These are phyloP conservation scores for Capreolus pygargus DNA, from an alignment of 2,113 vertebrate genomes.

Conservation along the genomic window DNA sequence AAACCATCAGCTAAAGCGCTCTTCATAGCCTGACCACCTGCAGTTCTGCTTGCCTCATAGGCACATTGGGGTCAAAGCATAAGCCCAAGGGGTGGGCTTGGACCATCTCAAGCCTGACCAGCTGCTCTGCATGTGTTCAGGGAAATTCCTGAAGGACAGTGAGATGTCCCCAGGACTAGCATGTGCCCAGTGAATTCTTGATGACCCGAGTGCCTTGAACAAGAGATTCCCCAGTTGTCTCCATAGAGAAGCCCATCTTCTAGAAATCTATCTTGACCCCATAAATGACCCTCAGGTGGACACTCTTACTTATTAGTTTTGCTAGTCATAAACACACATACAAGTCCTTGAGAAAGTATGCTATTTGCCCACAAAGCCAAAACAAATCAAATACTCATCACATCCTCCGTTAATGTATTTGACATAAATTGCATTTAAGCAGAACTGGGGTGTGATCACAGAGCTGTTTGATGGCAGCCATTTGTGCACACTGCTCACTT, in stretches of 20 bases:
- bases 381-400: slow-evolving; percentile 66
- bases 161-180: neutral
- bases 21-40: neutral
- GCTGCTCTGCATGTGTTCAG: neutral
- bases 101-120: neutral
- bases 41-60: neutral
- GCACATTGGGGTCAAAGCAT: neutral
- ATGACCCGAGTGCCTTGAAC: neutral
- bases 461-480: slow-evolving; percentile 39
- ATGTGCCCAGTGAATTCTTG: neutral
- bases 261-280: neutral
- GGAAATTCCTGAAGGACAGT: neutral
- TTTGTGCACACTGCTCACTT: slow-evolving; percentile 38
- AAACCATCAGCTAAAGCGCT: neutral
- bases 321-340: neutral
- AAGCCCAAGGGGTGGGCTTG: neutral
- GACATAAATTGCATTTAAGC: slow-evolving; percentile 60
- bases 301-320: neutral
- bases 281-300: neutral
- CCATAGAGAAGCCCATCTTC: neutral
- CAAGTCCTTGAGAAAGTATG: slow-evolving; percentile 45
- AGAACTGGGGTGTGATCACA: slow-evolving; percentile 42
- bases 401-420: slow-evolving; percentile 56
- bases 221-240: neutral
- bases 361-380: slow-evolving; percentile 50